A percentile compares a stretch with the other conserved stretches of the same genome.
phyloP scores from a whole-genome alignment of 1,140 invertebrate species.

The Drosophila bifasciata region DNA sequence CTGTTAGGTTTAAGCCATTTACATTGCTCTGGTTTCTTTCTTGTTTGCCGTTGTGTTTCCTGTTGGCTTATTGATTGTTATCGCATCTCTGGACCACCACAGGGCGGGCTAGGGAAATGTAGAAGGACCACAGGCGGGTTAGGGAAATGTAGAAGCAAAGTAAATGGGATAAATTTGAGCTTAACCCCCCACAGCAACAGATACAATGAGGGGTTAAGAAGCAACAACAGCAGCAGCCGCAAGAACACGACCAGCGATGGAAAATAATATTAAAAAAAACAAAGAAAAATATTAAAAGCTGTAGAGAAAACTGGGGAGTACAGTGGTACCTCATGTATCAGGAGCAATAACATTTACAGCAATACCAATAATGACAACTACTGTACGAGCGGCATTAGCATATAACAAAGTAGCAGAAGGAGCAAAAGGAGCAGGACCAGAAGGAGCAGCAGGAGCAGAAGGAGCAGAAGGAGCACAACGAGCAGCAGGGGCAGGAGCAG shows the following conservation, averaged over 20 bases:
- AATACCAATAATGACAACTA: too few species aligned
- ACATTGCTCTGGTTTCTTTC: too few species aligned
- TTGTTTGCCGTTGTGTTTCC: too few species aligned
- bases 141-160: slow-evolving; percentile 31
- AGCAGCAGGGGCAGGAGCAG: not conserved
- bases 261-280: not conserved
- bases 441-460: not conserved
- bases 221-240: not conserved
- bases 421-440: too few species aligned
- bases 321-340: too few species aligned
- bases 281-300: slow-evolving; percentile 15
- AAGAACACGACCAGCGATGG: too few species aligned
- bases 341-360: too few species aligned
- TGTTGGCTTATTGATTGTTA: too few species aligned
- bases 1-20: too few species aligned
- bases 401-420: too few species aligned
- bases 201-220: slow-evolving; percentile 49
- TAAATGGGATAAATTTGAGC: slow-evolving; percentile 41
- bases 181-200: slow-evolving; percentile 19
- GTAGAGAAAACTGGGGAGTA: not conserved
- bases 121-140: slow-evolving; percentile 12
- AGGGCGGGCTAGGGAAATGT: slow-evolving; percentile 31
- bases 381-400: too few species aligned
- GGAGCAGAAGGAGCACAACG: too few species aligned
- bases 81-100: not conserved